Evolutionary conservation across 2,888 invertebrate genomes (phyloP).

Genomic region (Rotaria sp.): DNA sequence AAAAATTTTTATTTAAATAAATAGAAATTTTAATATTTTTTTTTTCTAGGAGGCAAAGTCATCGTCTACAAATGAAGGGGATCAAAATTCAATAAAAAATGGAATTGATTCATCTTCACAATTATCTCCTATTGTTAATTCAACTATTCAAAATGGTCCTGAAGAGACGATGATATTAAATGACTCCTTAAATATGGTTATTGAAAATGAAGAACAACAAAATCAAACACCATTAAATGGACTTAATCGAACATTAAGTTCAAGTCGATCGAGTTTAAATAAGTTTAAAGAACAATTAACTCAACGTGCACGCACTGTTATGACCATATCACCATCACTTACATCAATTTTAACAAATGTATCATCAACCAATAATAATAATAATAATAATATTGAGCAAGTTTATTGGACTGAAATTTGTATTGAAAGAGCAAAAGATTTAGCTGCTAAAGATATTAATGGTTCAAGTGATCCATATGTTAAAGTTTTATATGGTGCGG

Average conservation of each 20-base stretch:
- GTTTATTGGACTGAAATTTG: neutral
- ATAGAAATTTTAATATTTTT: neutral
- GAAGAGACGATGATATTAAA: neutral
- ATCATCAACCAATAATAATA: neutral
- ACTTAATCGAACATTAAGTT: neutral
- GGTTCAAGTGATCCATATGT: constrained; percentile 84
- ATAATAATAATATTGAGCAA: neutral
- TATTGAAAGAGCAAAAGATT: constrained; percentile 65
- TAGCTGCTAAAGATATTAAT: constrained; percentile 74
- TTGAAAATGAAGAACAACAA: neutral
- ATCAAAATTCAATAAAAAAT: neutral
- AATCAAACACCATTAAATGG: too few relatives aligned
- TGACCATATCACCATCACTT: neutral
- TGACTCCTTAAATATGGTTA: neutral
- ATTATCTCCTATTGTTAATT: neutral
- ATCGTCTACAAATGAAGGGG: neutral
- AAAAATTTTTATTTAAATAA: neutral
- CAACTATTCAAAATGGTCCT: neutral
- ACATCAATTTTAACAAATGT: neutral
- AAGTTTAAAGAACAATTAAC: neutral
- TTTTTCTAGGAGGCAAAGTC: neutral
- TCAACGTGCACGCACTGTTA: neutral
- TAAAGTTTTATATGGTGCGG: constrained; percentile 90
- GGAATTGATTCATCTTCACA: neutral
- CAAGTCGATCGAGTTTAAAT: neutral